Conservation (phyloP, 2,797 vertebrate species). For the Echeneis naucrates region DNA sequence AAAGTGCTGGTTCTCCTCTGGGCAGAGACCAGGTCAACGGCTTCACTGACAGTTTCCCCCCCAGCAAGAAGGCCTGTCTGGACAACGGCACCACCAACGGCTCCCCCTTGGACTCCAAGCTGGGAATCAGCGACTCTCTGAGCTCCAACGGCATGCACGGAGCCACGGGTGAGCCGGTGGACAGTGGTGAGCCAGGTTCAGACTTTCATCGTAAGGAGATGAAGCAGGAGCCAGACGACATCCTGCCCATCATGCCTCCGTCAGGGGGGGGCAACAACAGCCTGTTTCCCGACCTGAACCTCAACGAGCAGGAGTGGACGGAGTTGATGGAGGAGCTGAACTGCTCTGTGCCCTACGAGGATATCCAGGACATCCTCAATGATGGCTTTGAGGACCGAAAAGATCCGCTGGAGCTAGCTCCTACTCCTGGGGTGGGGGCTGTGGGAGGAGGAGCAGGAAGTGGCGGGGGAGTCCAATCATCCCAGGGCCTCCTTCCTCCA, state of each 20-base stretch:
- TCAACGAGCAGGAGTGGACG: constrained; percentile 98
- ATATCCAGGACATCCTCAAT: constrained; percentile 97
- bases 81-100: constrained; percentile 89
- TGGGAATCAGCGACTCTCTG: constrained; percentile 78
- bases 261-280: constrained; percentile 89
- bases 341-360: constrained; percentile 93
- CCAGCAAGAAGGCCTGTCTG: constrained; percentile 90
- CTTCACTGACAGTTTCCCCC: constrained; percentile 89
- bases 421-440: constrained; percentile 56
- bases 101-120: constrained; percentile 90
- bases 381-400: constrained; percentile 96
- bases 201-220: constrained; percentile 92
- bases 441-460: constrained; percentile 26
- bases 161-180: constrained; percentile 75
- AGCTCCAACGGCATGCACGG: constrained; percentile 86
- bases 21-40: constrained; percentile 92
- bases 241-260: constrained; percentile 92
- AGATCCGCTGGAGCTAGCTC: constrained; percentile 84
- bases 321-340: constrained; percentile 99
- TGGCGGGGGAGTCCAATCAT: constrained; percentile 66
- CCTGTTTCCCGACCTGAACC: constrained; percentile 95
- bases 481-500: constrained; percentile 86
- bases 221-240: constrained; percentile 97
- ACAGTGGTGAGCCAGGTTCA: constrained; percentile 60
- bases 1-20: constrained; percentile 89